These are phyloP conservation scores for Tetraodon nigroviridis DNA, from an alignment of 2,113 vertebrate species.

Conservation along the genomic window DNA sequence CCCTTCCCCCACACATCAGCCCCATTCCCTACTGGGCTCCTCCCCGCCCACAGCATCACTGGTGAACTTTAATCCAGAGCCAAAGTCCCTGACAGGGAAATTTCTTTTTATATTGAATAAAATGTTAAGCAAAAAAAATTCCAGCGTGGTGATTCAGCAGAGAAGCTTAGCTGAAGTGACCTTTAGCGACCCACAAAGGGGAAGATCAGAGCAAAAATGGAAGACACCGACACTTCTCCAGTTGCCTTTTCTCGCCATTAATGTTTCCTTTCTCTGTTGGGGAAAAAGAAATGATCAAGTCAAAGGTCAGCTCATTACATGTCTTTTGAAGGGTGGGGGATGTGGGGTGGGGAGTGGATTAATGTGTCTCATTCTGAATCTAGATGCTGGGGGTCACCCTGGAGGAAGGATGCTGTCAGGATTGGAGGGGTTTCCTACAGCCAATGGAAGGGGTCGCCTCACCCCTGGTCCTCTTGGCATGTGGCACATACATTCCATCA, in stretches of 20 bases:
- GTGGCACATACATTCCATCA: slow-evolving; percentile 64
- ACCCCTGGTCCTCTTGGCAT: slow-evolving; percentile 61
- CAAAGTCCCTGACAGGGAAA: slow-evolving; percentile 21
- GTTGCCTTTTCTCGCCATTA: slow-evolving; percentile 20
- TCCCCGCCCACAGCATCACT: too few relatives aligned
- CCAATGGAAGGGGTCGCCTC: slow-evolving; percentile 48
- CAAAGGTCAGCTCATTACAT: slow-evolving; percentile 54
- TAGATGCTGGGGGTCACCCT: slow-evolving; percentile 52
- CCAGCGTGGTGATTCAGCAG: slow-evolving; percentile 49
- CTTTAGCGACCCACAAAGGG: slow-evolving; percentile 58
- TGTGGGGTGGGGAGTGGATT: slow-evolving; percentile 32
- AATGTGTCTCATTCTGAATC: slow-evolving; percentile 62
- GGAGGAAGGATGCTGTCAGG: slow-evolving; percentile 35
- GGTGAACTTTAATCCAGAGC: too few relatives aligned
- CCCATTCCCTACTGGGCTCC: slow-evolving; percentile 21
- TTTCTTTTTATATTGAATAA: too few relatives aligned
- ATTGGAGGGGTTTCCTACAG: slow-evolving; percentile 20
- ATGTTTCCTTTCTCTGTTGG: slow-evolving; percentile 37
- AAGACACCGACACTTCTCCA: slow-evolving; percentile 34
- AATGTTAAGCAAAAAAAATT: slow-evolving; percentile 42
- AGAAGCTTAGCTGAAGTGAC: slow-evolving; percentile 45
- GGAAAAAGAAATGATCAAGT: slow-evolving; percentile 33
- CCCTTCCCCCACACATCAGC: slow-evolving; percentile 19
- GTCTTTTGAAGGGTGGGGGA: slow-evolving; percentile 30
- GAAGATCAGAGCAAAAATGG: slow-evolving; percentile 49